A percentile compares a stretch with the other conserved stretches of the same genome.
Conservation (phyloP, 2,888 invertebrate genomes). For the Spatulosminthurus flaviceps region DNA sequence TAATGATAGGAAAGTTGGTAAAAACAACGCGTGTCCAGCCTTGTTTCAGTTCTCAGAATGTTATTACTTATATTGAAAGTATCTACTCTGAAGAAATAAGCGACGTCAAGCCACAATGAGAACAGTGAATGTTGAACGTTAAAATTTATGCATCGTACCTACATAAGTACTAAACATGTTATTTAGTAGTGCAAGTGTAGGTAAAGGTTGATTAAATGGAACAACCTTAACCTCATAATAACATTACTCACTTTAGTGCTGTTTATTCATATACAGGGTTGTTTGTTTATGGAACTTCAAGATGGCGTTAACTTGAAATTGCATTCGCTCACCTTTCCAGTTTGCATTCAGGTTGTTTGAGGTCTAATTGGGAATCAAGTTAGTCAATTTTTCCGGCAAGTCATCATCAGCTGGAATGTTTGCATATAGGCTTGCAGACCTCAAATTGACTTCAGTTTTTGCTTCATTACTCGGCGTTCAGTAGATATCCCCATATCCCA, state of each 20-base stretch:
- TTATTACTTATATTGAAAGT: too few relatives aligned
- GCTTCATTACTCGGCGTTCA: background rate
- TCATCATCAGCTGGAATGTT: constrained; percentile 7
- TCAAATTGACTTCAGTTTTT: background rate
- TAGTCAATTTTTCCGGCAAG: constrained; percentile 4
- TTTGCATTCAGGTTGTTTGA: background rate
- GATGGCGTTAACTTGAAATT: constrained; percentile 9
- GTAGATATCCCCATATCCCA: background rate
- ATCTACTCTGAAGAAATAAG: too few relatives aligned
- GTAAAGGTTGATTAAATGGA: constrained; percentile 4
- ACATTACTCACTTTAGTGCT: background rate
- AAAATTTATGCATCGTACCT: background rate
- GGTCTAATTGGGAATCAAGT: background rate
- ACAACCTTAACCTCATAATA: constrained; percentile 13
- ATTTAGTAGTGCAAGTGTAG: background rate
- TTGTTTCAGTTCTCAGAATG: too few relatives aligned
- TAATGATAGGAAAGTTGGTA: too few relatives aligned
- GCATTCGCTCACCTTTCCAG: background rate
- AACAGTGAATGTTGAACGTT: background rate
- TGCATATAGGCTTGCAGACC: background rate
- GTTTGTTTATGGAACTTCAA: background rate
- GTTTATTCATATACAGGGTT: background rate
- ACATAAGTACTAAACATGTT: background rate
- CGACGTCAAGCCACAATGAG: background rate
- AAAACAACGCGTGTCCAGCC: too few relatives aligned